These are phyloP conservation scores for Protaetia brevitarsis DNA, from an alignment of 1,140 invertebrate genomes.

Conservation along the genomic window DNA sequence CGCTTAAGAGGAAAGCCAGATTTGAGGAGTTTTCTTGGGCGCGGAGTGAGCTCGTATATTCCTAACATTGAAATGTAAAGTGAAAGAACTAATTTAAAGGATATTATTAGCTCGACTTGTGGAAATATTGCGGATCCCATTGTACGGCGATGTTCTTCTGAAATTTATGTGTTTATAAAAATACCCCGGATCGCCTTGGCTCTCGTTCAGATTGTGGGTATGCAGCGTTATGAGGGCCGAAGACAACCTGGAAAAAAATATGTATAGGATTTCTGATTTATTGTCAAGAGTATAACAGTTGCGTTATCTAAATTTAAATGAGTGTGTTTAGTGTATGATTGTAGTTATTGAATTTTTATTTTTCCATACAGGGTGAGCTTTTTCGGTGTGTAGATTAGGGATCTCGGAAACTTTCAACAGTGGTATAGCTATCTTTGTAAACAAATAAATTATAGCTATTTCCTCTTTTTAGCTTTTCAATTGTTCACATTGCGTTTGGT, in stretches of 20 bases:
- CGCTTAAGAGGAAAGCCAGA: neutral
- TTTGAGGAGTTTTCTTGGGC: neutral
- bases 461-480: no score
- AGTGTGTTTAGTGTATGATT: neutral
- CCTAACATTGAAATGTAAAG: neutral
- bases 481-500: no score
- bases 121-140: slow-evolving; percentile 12
- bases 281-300: neutral
- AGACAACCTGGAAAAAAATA: neutral
- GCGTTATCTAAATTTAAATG: neutral
- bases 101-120: neutral
- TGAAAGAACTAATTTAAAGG: slow-evolving; percentile 1
- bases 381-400: no score
- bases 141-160: neutral
- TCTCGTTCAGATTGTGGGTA: neutral
- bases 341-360: no score
- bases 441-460: no score
- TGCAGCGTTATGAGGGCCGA: slow-evolving; percentile 9
- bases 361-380: no score
- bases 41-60: neutral
- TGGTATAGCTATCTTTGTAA: no score
- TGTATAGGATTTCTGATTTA: slow-evolving; percentile 1
- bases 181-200: neutral
- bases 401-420: no score
- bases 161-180: slow-evolving; percentile 19